Percentiles rank a stretch among this genome's conserved stretches.
Evolutionary conservation across 2,888 invertebrate species (phyloP).

Genomic region (Cryptocephalus primarius): DNA sequence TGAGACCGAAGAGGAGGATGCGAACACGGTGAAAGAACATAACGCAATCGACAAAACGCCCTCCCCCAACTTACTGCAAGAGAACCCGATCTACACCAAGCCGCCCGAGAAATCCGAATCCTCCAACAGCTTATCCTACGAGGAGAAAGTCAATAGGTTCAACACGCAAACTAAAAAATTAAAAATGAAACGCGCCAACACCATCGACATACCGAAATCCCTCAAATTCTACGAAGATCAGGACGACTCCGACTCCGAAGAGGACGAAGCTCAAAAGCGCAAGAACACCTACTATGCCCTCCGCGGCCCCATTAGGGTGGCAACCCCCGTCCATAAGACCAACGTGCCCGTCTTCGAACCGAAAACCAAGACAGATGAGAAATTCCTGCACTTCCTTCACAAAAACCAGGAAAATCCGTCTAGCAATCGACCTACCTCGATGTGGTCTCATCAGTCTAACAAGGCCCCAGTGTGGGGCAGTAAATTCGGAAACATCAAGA

Average conservation of each 20-base stretch:
- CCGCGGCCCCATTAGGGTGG: constrained; percentile 48
- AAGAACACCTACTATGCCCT: constrained; percentile 39
- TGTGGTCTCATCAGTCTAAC: constrained; percentile 23
- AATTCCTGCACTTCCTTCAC: constrained; percentile 73
- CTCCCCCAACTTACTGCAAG: constrained; percentile 16
- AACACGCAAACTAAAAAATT: constrained; percentile 49
- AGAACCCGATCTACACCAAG: constrained; percentile 28
- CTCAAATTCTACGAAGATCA: constrained; percentile 39
- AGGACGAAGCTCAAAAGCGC: constrained; percentile 26
- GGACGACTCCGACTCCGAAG: constrained; percentile 31
- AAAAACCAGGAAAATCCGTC: constrained; percentile 49
- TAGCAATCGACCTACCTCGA: constrained; percentile 14
- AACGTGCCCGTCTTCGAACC: constrained; percentile 56
- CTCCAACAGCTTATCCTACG: constrained; percentile 6
- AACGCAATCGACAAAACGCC: constrained; percentile 8
- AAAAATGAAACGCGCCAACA: constrained; percentile 79
- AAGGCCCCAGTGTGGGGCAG: constrained; percentile 58
- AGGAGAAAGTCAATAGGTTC: constrained; percentile 37
- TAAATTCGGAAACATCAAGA: constrained; percentile 74
- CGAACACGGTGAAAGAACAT: constrained; percentile 17
- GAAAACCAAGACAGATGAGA: constrained; percentile 75
- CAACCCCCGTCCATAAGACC: constrained; percentile 33
- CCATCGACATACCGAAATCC: constrained; percentile 76
- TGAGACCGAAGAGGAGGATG: constrained; percentile 24
- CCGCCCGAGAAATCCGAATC: constrained; percentile 6